phyloP scores from a whole-genome alignment of 2,797 vertebrate genomes.

The Pseudocheirus occidentalis region DNA sequence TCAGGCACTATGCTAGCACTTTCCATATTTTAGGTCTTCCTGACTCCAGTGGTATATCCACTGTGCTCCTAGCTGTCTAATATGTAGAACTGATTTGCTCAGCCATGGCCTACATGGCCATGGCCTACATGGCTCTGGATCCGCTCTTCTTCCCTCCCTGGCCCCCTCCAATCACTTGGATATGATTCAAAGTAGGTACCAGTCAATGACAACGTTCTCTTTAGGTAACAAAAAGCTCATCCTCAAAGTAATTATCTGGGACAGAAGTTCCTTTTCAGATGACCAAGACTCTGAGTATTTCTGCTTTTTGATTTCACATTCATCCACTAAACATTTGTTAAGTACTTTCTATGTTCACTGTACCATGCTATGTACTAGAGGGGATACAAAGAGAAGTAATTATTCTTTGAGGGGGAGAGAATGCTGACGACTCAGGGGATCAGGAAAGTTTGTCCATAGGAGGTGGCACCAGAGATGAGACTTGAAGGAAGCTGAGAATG shows the following conservation, averaged over 20 bases:
- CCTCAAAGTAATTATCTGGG: neutral
- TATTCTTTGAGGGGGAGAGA: neutral
- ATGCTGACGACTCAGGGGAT: neutral
- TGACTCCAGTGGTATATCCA: neutral
- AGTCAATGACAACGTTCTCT: neutral
- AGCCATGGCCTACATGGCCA: neutral
- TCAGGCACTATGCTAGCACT: no score
- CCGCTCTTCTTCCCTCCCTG: neutral
- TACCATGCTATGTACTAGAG: no score
- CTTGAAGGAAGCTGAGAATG: neutral
- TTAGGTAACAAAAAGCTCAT: neutral
- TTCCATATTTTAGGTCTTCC: neutral
- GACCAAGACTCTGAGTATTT: neutral
- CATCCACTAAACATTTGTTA: neutral
- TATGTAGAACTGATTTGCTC: neutral
- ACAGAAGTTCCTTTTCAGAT: neutral
- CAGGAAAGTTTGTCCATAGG: neutral
- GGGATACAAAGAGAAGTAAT: neutral
- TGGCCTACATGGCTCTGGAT: neutral
- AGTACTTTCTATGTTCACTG: no score
- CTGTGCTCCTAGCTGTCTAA: neutral
- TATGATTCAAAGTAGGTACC: neutral
- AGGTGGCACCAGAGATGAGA: neutral
- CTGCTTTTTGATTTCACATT: neutral
- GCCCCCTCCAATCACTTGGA: neutral